Conservation (phyloP, 2,797 vertebrate genomes). For the Eulemur mongoz region DNA sequence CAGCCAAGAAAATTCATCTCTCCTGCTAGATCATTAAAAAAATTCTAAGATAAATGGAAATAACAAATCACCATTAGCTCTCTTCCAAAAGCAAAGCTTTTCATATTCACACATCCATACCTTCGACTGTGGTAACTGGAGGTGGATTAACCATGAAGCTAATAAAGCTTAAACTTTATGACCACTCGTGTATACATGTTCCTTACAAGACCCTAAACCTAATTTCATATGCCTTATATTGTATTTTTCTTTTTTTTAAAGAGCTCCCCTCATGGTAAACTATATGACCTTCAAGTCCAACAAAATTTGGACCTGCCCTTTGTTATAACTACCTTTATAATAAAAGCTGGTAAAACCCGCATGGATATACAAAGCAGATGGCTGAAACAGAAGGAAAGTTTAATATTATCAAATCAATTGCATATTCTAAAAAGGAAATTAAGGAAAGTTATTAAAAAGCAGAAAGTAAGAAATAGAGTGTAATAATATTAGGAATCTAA, state of each 20-base stretch:
- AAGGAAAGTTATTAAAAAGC: slow-evolving; percentile 56
- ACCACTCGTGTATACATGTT: not conserved
- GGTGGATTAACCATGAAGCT: not conserved
- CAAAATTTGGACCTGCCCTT: slow-evolving; percentile 22
- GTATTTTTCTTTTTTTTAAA: not conserved
- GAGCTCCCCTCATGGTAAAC: not conserved
- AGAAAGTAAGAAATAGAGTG: slow-evolving; percentile 34
- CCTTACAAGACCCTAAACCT: not conserved
- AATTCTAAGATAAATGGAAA: not conserved
- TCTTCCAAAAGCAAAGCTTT: slow-evolving; percentile 19
- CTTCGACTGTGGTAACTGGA: not conserved
- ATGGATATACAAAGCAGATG: slow-evolving; percentile 33
- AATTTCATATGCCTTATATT: not conserved
- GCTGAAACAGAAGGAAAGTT: slow-evolving; percentile 20
- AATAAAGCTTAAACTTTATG: not conserved
- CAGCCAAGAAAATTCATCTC: not conserved
- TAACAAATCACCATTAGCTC: not conserved
- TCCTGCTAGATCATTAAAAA: not conserved
- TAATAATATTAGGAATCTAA: slow-evolving; percentile 12
- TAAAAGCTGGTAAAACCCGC: not conserved
- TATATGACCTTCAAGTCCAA: not conserved
- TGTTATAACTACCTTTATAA: slow-evolving; percentile 28
- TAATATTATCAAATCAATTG: slow-evolving; percentile 12
- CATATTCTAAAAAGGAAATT: slow-evolving; percentile 67
- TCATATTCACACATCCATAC: not conserved